Conservation (phyloP, 35 echinoderm and acorn worm genomes). For the Chiridota heheva region DNA sequence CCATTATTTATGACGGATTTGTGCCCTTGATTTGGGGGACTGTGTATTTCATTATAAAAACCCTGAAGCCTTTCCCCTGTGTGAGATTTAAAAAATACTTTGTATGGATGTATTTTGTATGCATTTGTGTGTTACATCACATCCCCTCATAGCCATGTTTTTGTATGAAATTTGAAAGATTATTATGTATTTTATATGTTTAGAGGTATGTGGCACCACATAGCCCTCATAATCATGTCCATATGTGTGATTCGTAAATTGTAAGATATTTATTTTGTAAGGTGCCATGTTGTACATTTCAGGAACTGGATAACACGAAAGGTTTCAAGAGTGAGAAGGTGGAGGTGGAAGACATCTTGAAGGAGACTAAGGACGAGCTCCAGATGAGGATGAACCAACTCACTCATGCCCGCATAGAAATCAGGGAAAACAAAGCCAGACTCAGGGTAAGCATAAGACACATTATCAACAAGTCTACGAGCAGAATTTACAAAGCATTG, state of each 20-base stretch:
- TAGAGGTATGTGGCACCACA: too few relatives aligned
- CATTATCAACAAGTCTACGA: too few relatives aligned
- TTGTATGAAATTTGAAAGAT: too few relatives aligned
- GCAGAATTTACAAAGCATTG: too few relatives aligned
- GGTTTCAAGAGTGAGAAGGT: slow-evolving; percentile 64
- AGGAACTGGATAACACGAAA: slow-evolving; percentile 75
- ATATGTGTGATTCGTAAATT: not conserved
- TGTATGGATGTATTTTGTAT: not conserved
- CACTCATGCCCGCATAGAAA: slow-evolving; percentile 53
- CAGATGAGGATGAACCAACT: slow-evolving; percentile 70
- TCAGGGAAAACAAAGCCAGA: slow-evolving; percentile 60
- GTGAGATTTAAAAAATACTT: not conserved
- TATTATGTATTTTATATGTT: too few relatives aligned
- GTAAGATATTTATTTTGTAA: not conserved
- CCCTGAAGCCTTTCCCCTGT: not conserved
- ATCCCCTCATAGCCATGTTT: too few relatives aligned
- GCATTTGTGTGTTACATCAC: not conserved
- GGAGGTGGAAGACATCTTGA: slow-evolving; percentile 49
- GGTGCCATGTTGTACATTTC: not conserved
- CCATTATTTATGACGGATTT: too few relatives aligned
- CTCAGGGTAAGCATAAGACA: slow-evolving; percentile 40
- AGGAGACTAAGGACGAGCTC: slow-evolving; percentile 44
- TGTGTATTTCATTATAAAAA: too few relatives aligned
- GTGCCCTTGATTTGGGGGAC: too few relatives aligned
- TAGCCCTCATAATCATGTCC: too few relatives aligned